Base-by-base conservation (phyloP, 2,888 invertebrate genomes). In the Chrysomela aeneicollis region DNA sequence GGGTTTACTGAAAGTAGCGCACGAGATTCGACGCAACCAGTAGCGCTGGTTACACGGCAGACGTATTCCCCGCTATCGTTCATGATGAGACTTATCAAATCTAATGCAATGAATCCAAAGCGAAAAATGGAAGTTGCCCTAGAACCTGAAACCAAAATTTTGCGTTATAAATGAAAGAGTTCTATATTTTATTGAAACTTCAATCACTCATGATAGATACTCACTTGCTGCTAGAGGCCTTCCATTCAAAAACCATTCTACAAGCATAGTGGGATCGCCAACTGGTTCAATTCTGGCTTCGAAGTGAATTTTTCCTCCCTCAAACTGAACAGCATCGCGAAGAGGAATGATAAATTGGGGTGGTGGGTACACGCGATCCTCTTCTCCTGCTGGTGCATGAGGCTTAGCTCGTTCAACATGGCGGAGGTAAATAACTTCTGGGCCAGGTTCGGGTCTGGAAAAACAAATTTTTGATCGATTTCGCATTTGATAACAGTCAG, bases 251-350 rank as follows among this genome's bases (percentile, higher is more conserved):
- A 91, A 94, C 97, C 97, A 98, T 85, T 97, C 96, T 76, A 98
- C 94, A 79, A 91, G 91, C 95, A 98, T 95, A 57, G 92, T 92
- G 71, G 97, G 96, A 84, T 98, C 98, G 73, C 97, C 97, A 79
- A 97, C 94, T 74, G 98, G 98, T 84, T 95, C 94, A 84, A 98
- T 93, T 84, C 96, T 92, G 81, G 97, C 97, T 86, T 98, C 98
- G 87, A 98, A 96, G 86, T 97, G 96, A 78, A 95, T 91, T 81
- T 94, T 90, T 79, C 94, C 94, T 83, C 97, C 95, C 85, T 97
- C 97, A 79, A 90, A 87, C 82, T 94, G 91, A 74, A 90, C 86
- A 71, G 91, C 87, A 84, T 94, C 92, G 77, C 89, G 88, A 74
- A 96, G 86, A 75, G 95, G 95, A 83, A 95, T 90, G 79, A 95